Evolutionary conservation across 1,140 invertebrate genomes (phyloP).

Genomic region (Leptinotarsa texana): DNA sequence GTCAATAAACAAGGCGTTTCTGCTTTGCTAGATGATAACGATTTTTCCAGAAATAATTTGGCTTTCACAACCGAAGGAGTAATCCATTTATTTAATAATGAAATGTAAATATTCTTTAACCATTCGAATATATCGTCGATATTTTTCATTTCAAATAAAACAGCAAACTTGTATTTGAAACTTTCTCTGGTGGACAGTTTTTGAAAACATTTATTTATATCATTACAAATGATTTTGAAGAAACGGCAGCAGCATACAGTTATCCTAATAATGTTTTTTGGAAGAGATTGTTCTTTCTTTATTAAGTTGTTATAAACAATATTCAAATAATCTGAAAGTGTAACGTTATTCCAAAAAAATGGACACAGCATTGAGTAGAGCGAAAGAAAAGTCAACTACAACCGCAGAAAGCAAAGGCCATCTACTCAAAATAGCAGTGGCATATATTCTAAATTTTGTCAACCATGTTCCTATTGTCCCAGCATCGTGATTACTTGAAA

Average conservation of each 20-base stretch:
- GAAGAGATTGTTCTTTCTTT: not conserved
- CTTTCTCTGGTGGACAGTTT: too few species aligned
- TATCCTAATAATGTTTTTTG: not conserved
- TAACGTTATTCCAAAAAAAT: not conserved
- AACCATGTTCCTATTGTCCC: not conserved
- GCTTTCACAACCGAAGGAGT: too few species aligned
- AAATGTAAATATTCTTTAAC: too few species aligned
- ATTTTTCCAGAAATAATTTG: too few species aligned
- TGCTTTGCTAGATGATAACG: too few species aligned
- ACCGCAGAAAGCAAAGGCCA: not conserved
- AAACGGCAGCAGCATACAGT: not conserved
- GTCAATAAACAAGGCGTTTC: too few species aligned
- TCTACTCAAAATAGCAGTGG: not conserved
- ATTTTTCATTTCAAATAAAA: too few species aligned
- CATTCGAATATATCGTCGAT: too few species aligned
- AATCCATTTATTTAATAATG: too few species aligned
- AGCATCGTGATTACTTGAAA: not conserved
- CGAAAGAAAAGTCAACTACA: not conserved
- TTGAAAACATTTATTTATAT: not conserved
- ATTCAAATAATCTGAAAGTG: not conserved
- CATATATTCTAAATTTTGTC: not conserved
- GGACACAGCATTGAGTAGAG: not conserved
- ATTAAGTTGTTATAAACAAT: not conserved
- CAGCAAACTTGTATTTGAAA: too few species aligned
- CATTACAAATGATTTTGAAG: not conserved